Percentiles rank a stretch among this genome's conserved stretches.
phyloP scores from a whole-genome alignment of 2,113 vertebrate genomes.

The Hippocampus comes region DNA sequence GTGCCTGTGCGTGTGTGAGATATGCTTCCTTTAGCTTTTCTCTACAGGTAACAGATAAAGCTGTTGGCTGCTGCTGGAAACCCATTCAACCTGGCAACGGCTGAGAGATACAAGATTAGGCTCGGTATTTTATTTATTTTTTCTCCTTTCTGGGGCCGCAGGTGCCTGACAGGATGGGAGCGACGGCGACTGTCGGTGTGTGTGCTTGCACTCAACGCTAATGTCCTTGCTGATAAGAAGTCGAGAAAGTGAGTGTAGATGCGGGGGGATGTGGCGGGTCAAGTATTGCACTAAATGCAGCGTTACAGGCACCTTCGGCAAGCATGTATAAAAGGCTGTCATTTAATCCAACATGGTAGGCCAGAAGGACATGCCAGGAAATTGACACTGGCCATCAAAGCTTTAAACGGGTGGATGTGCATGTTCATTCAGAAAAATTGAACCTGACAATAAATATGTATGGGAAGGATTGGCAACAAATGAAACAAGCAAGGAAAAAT shows the following conservation, averaged over 20 bases:
- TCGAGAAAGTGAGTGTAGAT: conserved; percentile 20
- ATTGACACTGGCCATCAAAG: not conserved
- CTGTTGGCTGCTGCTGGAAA: conserved; percentile 44
- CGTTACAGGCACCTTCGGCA: not conserved
- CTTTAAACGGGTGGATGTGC: not conserved
- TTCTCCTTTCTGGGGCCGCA: conserved; percentile 19
- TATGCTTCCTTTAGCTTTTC: conserved; percentile 43
- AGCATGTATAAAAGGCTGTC: not conserved
- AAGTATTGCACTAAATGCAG: not conserved
- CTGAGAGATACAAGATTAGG: conserved; percentile 68
- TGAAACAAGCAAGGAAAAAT: not conserved
- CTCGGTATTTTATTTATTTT: conserved; percentile 23
- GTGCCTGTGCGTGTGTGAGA: conserved; percentile 29
- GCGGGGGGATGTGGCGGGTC: conserved; percentile 22
- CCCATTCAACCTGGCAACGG: conserved; percentile 51
- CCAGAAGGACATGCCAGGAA: not conserved
- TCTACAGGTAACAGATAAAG: conserved; percentile 66
- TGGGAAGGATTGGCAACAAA: not conserved
- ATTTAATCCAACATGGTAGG: not conserved
- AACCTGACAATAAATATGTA: not conserved
- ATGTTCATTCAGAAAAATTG: not conserved
- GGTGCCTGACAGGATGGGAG: conserved; percentile 46
- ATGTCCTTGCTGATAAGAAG: conserved; percentile 39
- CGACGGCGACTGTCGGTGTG: conserved; percentile 6
- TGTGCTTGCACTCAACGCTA: conserved; percentile 21